Evolutionary conservation across 2,888 invertebrate species (phyloP), one percentile per base, ranked within the genome.

Genomic region (Tineola bisselliella): DNA sequence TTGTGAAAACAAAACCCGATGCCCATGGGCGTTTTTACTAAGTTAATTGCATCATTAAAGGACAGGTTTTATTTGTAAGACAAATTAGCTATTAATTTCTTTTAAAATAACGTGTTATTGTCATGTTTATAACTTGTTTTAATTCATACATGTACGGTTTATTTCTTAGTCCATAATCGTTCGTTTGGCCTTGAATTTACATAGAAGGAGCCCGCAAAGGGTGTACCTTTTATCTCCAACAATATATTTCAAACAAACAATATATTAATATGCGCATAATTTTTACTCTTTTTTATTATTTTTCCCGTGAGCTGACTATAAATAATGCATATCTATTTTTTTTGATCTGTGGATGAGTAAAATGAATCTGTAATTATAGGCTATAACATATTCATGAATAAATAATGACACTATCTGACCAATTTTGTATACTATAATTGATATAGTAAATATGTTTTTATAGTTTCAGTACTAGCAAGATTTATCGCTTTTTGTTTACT

Each of bases 241-340:
- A 10, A n/a, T n/a, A n/a, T n/a, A n/a, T n/a, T n/a, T n/a, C n/a
- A 2, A 48, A 48, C 48, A 18, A 48, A 38, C 38, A 38, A 38
- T 38, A 25, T 25, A 52, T 54, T 8, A 54, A 10, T 54, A 54
- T 54, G 54, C 54, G 25, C 54, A 54, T 54, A 54, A 18, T 17
- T 48, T 17, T 48, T 48, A 48, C 48, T 48, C 48, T 48, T 48
- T 6, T 5, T 54, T 54, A 4, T 12, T 25, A 54, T n/a, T 54
- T 54, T 54, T 19, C 25, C 3, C 12, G n/a, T n/a, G 15, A 17
- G 18, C 1, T 1, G 17, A n/a, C 54, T 25, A 54, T 54, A 54
- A 54, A 54, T 54, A 54, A 54, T 54, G 54, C 25, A 25, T 25
- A 54, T 19, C 54, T 25, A 54, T 54, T 54, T 48, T 54, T 54